Evolutionary conservation across 2,888 invertebrate genomes (phyloP), one percentile per base, ranked within the genome.

Genomic region (Spisula subtruncata): DNA sequence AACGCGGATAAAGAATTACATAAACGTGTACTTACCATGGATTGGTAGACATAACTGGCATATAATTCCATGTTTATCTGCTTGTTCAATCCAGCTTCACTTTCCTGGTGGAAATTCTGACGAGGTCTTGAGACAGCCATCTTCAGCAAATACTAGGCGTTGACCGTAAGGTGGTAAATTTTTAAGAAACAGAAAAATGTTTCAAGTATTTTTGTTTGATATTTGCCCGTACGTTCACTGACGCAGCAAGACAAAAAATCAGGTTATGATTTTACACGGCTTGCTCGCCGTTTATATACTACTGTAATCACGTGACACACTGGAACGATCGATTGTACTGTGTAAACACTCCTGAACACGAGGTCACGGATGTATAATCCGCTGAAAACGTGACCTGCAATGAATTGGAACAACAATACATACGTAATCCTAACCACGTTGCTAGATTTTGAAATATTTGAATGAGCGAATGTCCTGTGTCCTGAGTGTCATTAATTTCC

Each of bases 41-140:
- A 95, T 88, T 93, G 94, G 92, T 96, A 96, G 32, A 94, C 94
- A 89, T 96, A 96, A 89, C 95, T 94, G 20, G 96, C 96, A 87
- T 96, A 96, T 81, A 96, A 92, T 92, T 96, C 96, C 91, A 96
- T 83, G 91, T 96, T 96, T 83, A 96, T 96, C 91, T 96, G 96
- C 66, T 95, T 94, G 94, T 96, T 96, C 75, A 96, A 93, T 41
- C 94, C 95, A 8, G 96, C 96, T 91, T 96, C 96, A 84, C 94
- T 93, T 29, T 96, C 96, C 46, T 94, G 93, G 92, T 96, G 87
- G 83, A 87, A 90, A 46, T 87, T 96, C 89, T 96, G 96, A 89
- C 98, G 95, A 79, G 94, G 93, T 92, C 94, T 95, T 91, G 94
- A 94, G 48, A 89, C 88, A 51, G 95, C 92, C 96, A 96, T 96